Conservation (phyloP, 2,888 invertebrate genomes). For the Scaptomyza cyrtandrae region DNA sequence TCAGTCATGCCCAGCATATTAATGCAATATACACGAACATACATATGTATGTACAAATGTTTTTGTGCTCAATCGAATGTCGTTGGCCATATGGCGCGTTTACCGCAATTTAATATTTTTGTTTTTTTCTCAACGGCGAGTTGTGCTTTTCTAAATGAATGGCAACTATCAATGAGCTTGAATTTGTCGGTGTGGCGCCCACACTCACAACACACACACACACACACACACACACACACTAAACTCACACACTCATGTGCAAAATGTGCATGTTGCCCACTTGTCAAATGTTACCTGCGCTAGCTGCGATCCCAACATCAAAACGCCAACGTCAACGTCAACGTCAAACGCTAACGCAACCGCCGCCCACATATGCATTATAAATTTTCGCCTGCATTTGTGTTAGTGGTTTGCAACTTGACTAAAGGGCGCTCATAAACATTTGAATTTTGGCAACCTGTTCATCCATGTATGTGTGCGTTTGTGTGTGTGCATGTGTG, state of each 20-base stretch:
- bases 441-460: constrained; percentile 41
- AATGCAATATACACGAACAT: constrained; percentile 14
- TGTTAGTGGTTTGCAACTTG: constrained; percentile 28
- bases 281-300: constrained; percentile 59
- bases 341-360: constrained; percentile 22
- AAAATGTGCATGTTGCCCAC: constrained; percentile 54
- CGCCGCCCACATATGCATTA: constrained; percentile 28
- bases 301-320: constrained; percentile 14
- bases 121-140: constrained; percentile 3
- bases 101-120: constrained; percentile 33
- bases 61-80: constrained; percentile 15
- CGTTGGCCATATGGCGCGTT: constrained; percentile 51
- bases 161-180: constrained; percentile 64
- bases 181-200: constrained; percentile 51
- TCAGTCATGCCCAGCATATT: constrained; percentile 31
- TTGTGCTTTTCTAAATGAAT: constrained; percentile 52
- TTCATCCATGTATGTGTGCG: constrained; percentile 6
- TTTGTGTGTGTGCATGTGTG: constrained; percentile 21
- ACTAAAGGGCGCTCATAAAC: constrained; percentile 31
- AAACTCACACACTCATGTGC: constrained; percentile 28
- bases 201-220: constrained; percentile 49
- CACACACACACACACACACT: constrained; percentile 11
- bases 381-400: constrained; percentile 12
- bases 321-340: constrained; percentile 15
- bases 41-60: background rate